Base-by-base conservation (phyloP, 2,888 invertebrate species). In the Matsumyia berberina region DNA sequence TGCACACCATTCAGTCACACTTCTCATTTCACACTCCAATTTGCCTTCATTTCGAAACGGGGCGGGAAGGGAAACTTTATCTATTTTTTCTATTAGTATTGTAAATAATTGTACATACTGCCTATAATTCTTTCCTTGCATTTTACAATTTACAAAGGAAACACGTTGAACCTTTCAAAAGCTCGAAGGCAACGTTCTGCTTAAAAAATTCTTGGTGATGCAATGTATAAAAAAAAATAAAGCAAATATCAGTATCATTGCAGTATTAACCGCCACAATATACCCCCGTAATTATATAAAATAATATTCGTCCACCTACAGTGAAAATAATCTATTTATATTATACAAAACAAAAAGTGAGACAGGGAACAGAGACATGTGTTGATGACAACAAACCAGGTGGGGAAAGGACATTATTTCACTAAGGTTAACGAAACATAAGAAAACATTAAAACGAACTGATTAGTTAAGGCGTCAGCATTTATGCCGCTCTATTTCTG, bases 241-340 rank as follows among this genome's bases (percentile, higher is more conserved):
- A 49, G 37, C 6, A 29, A 19, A 57, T 46, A 70, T 70, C 77
- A 78, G 51, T 79, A 74, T 85, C 74, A 74, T 76, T 80, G 79
- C 85, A 85, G 76, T 80, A 80, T 85, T 80, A 80, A 85, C 64
- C 62, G 67, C 83, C 73, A 73, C 72, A 78, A 67, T 62, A 73
- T 55, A 72, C 69, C 44, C n/a, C 73, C 73, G 33, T 73, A 53
- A 66, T 33, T 29, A 46, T 42, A 77, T 37, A 49, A 55, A 64
- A 77, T 39, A 78, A 73, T 73, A 78, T 67, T 73, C 78, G 78
- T 83, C 83, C 78, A 83, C 62, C 78, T 78, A 62, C 72, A 78
- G 49, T 53, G 69, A 39, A 55, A 15, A 64, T 33, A 79, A 72
- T 46, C 51, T 53, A 77, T 69, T 69, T 53, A 69, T 60, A 53